Percentiles rank a stretch among this genome's conserved stretches.
phyloP scores from a whole-genome alignment of 2,888 invertebrate species.

The Drosophila testacea region DNA sequence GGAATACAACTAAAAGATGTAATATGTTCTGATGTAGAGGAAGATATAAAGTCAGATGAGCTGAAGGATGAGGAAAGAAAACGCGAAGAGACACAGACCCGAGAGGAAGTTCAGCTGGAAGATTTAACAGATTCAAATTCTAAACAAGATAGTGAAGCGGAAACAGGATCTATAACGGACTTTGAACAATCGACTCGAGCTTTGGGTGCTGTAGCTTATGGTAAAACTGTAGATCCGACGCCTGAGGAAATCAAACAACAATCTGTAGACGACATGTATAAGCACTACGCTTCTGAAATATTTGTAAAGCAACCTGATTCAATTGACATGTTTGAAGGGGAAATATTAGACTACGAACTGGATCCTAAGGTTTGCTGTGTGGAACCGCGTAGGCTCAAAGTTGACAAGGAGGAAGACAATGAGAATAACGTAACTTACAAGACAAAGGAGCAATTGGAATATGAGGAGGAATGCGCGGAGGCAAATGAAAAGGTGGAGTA shows the following conservation, averaged over 20 bases:
- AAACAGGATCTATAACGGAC: constrained; percentile 22
- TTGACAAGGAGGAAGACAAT: neutral
- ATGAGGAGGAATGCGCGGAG: constrained; percentile 58
- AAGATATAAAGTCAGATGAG: neutral
- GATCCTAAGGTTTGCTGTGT: constrained; percentile 16
- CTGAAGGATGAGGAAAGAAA: neutral
- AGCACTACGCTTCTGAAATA: constrained; percentile 28
- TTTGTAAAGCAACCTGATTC: constrained; percentile 25
- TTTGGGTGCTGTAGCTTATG: constrained; percentile 26
- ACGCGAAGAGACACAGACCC: neutral
- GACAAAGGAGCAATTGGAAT: constrained; percentile 38
- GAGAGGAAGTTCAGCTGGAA: neutral
- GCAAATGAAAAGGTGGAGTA: constrained; percentile 61
- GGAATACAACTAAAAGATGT: neutral
- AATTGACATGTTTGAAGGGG: constrained; percentile 16
- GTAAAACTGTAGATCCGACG: neutral
- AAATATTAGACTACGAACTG: constrained; percentile 3
- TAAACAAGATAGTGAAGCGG: constrained; percentile 32
- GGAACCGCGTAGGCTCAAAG: neutral
- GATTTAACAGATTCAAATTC: neutral
- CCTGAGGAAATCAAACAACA: constrained; percentile 40
- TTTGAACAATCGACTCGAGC: constrained; percentile 28
- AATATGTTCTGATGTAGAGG: neutral
- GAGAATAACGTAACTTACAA: constrained; percentile 7
- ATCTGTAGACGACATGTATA: constrained; percentile 51